Evolutionary conservation across 2,797 vertebrate genomes (phyloP).

Genomic region (Labroides dimidiatus): DNA sequence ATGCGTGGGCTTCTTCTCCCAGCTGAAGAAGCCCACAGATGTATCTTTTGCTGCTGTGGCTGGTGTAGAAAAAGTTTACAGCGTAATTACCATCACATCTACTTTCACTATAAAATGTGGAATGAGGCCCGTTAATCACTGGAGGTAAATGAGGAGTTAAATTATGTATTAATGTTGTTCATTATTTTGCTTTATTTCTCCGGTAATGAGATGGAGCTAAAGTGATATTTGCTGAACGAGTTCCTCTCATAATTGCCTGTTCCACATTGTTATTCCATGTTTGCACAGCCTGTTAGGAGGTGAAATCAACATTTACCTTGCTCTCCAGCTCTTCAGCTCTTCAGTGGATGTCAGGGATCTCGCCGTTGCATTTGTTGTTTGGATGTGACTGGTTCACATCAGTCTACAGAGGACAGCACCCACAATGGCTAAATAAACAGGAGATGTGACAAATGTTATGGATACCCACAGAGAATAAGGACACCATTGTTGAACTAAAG

Average conservation of each 20-base stretch:
- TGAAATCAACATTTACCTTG: conserved; percentile 58
- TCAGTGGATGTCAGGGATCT: conserved; percentile 36
- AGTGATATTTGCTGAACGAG: conserved; percentile 58
- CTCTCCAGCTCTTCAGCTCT: conserved; percentile 39
- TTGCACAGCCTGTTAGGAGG: conserved; percentile 49
- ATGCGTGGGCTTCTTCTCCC: conserved; percentile 6
- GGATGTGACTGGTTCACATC: conserved; percentile 29
- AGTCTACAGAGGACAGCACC: conserved; percentile 11
- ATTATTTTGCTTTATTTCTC: conserved; percentile 54
- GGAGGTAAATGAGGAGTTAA: conserved; percentile 49
- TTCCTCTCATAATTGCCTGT: conserved; percentile 55
- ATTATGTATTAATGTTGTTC: conserved; percentile 45
- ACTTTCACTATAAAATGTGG: background rate
- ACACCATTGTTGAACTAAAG: background rate
- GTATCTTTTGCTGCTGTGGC: conserved; percentile 11
- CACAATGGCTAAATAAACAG: conserved; percentile 12
- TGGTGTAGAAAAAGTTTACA: conserved; percentile 4
- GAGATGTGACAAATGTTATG: too few relatives aligned
- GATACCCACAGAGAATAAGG: background rate
- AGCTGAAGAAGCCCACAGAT: conserved; percentile 18
- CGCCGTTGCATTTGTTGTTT: conserved; percentile 35
- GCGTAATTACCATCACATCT: conserved; percentile 3
- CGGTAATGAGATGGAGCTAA: conserved; percentile 60
- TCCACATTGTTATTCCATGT: conserved; percentile 57
- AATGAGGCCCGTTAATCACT: conserved; percentile 18